Evolutionary conservation across 2,113 vertebrate genomes (phyloP).

Genomic region (Dasyornis broadbenti): DNA sequence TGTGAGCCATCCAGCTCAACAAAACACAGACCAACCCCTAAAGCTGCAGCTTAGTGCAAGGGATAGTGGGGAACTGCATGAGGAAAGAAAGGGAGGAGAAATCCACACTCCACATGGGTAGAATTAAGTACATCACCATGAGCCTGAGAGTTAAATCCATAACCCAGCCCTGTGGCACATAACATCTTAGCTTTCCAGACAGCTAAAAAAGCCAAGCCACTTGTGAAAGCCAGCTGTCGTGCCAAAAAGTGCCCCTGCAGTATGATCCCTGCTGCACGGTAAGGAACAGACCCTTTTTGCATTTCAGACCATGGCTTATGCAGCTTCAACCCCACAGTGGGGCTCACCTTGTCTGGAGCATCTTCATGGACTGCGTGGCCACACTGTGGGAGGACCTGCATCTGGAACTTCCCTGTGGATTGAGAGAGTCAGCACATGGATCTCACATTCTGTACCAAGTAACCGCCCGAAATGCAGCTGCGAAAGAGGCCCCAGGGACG

Average conservation of each 20-base stretch:
- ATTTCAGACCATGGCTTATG: fast-evolving
- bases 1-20: background rate
- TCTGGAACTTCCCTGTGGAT: slow-evolving; percentile 93
- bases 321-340: fast-evolving
- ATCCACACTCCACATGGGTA: background rate
- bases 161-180: background rate
- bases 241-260: background rate
- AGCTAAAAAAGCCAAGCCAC: background rate
- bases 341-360: slow-evolving; percentile 91
- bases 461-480: background rate
- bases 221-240: background rate
- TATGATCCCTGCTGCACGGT: background rate
- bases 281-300: background rate
- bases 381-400: slow-evolving; percentile 97
- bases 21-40: background rate
- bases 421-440: background rate
- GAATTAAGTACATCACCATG: background rate
- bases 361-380: slow-evolving; percentile 98
- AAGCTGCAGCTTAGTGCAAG: background rate
- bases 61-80: background rate
- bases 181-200: background rate
- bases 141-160: background rate
- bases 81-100: background rate
- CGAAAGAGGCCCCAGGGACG: background rate
- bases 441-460: background rate